Conservation (phyloP, 1,140 invertebrate species). For the Zaprionus tsacasi region DNA sequence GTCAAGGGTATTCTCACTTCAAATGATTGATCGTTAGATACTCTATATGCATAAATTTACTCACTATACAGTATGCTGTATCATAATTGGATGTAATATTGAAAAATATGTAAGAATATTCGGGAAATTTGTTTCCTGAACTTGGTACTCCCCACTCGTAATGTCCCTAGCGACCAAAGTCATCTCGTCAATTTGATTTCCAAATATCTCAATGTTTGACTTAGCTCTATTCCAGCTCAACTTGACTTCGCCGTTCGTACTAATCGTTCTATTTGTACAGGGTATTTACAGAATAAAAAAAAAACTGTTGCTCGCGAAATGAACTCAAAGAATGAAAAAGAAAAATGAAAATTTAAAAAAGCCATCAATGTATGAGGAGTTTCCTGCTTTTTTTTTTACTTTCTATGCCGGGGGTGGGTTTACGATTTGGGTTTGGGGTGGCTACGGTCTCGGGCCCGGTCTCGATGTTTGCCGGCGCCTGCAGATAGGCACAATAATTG, state of each 20-base stretch:
- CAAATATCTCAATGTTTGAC: not conserved
- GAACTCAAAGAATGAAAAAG: constrained; percentile 70
- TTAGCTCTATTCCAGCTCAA: not conserved
- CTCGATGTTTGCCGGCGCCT: constrained; percentile 54
- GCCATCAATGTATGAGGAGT: constrained; percentile 32
- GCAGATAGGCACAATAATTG: constrained; percentile 83
- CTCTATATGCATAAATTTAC: not conserved
- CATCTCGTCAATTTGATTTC: not conserved
- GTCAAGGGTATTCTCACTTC: not conserved
- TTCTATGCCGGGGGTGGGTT: constrained; percentile 41
- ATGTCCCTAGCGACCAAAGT: not conserved
- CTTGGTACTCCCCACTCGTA: not conserved
- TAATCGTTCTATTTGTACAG: not conserved
- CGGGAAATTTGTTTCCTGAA: not conserved
- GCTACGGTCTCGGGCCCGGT: constrained; percentile 23
- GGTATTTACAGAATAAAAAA: constrained; percentile 23
- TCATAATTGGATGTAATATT: not conserved
- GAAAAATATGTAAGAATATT: not conserved
- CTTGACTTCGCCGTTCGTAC: not conserved
- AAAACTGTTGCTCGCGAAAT: constrained; percentile 54
- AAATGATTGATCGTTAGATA: not conserved
- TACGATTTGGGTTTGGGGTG: constrained; percentile 54
- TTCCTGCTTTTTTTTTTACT: constrained; percentile 21
- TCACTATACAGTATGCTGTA: not conserved
- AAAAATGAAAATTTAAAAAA: constrained; percentile 51